Base-by-base conservation (phyloP, 2,797 vertebrate species). In the Enteromius fasciolatus region DNA sequence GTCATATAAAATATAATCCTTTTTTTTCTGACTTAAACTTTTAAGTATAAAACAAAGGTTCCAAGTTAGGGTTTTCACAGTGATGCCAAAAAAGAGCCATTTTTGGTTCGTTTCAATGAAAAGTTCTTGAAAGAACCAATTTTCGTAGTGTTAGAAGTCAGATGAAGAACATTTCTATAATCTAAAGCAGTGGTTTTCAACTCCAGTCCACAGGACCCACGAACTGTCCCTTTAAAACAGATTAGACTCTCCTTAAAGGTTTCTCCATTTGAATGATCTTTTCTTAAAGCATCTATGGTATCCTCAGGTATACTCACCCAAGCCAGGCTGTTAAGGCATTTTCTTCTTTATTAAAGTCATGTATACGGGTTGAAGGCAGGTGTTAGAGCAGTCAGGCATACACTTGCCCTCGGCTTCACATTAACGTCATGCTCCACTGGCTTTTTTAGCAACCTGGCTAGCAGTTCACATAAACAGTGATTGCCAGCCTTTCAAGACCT, bases 381-480 rank as follows among this genome's bases (percentile, higher is more conserved):
- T 85, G 81, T 86, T 80, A 73, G 81, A 68, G 83, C 85, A 88
- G 79, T 82, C 78, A 84, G 41, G 81, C 87, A 48, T 85, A 69
- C 54, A 25, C 57, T 82, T 76, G 78, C 78, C 81, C 61, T 63
- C 50, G 70, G 84, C 84, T 84, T 87, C 76, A 73, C 66, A 87
- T 87, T 79, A 85, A 59, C 31, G 31, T 70, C 84, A 85, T 69
- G 83, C 75, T 84, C 64, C 79, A 87, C 63, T 78, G 80, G 50
- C 69, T 81, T 79, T 83, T 61, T 46, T 75, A 74, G 81, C 64
- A 83, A 79, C 84, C 81, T 84, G 63, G 70, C 82, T 79, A 73
- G 28, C 39, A 23, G 80, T 85, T 44, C 31, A 50, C 10, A 61
- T 39, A 25, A 44, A 68, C 61, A 72, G 15, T 39, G 31, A 63